These are phyloP conservation scores for Bungarus multicinctus DNA, from an alignment of 2,113 vertebrate genomes.

Conservation along the genomic window DNA sequence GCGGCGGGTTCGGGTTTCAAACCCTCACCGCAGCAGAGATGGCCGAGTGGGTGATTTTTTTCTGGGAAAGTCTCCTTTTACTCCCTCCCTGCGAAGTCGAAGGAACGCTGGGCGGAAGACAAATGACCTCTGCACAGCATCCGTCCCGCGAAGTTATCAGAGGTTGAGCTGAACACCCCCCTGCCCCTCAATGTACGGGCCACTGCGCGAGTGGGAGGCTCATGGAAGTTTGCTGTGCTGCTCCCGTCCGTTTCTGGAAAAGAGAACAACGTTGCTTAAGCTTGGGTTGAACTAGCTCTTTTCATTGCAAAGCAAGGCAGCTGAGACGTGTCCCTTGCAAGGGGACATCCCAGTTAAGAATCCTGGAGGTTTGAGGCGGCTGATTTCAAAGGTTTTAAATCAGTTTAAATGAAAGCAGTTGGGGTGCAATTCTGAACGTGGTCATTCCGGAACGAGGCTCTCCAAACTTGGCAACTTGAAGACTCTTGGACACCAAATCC, in stretches of 20 bases:
- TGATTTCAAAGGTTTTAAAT: background rate
- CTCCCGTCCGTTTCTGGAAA: background rate
- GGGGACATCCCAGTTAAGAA: background rate
- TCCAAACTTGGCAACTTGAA: no score
- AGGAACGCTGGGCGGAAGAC: background rate
- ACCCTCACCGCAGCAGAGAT: no score
- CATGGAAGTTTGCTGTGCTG: background rate
- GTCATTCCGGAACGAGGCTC: background rate
- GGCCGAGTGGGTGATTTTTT: no score
- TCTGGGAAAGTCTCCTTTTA: no score
- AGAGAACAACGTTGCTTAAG: background rate
- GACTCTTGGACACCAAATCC: no score
- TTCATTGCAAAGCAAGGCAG: background rate
- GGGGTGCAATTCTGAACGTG: background rate
- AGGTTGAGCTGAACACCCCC: background rate
- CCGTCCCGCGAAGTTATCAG: no score
- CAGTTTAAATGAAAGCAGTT: background rate
- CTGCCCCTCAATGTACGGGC: no score
- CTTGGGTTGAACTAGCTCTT: background rate
- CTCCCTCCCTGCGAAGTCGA: no score
- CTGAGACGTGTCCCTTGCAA: background rate
- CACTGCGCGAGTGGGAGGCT: background rate
- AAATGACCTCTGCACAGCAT: background rate
- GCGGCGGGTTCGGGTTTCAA: no score
- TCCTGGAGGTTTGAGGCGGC: background rate